Percentiles rank a stretch among this genome's conserved stretches.
These are phyloP conservation scores for Ptyas mucosa DNA, from an alignment of 2,113 vertebrate genomes.

Conservation along the genomic window DNA sequence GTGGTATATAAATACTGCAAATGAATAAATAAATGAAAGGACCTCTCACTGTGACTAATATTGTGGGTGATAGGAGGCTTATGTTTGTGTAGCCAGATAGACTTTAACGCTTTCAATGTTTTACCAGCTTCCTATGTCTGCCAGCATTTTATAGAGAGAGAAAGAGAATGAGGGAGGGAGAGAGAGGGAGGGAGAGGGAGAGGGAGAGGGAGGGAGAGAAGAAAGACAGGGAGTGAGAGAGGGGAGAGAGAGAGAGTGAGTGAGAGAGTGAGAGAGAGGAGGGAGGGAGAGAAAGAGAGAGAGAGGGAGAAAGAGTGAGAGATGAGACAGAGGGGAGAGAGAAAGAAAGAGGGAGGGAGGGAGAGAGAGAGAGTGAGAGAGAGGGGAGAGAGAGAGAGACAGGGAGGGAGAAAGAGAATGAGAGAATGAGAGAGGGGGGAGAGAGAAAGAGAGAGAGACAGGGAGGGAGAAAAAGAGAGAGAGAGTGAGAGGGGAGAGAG, in stretches of 20 bases:
- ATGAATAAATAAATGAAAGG: neutral
- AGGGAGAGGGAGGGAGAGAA: too few relatives aligned
- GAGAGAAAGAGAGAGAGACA: neutral
- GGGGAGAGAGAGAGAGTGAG: too few relatives aligned
- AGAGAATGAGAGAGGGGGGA: too few relatives aligned
- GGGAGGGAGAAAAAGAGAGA: too few relatives aligned
- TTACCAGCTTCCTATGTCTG: neutral
- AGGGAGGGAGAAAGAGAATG: too few relatives aligned
- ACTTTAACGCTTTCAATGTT: neutral
- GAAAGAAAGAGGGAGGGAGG: neutral
- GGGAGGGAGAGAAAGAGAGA: too few relatives aligned
- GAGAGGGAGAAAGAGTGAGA: too few relatives aligned
- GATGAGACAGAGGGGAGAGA: neutral
- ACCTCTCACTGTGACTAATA: neutral
- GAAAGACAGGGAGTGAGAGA: neutral
- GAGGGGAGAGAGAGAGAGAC: neutral
- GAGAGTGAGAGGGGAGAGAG: too few relatives aligned
- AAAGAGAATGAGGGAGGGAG: neutral
- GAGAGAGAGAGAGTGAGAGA: fast-evolving
- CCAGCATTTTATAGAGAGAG: neutral
- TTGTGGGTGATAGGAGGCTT: neutral
- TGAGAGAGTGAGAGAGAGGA: too few relatives aligned
- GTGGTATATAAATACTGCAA: neutral
- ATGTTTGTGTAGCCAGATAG: neutral
- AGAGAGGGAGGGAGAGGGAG: neutral